Base-by-base conservation (phyloP, 2,888 invertebrate genomes). In the Athalia rosae region DNA sequence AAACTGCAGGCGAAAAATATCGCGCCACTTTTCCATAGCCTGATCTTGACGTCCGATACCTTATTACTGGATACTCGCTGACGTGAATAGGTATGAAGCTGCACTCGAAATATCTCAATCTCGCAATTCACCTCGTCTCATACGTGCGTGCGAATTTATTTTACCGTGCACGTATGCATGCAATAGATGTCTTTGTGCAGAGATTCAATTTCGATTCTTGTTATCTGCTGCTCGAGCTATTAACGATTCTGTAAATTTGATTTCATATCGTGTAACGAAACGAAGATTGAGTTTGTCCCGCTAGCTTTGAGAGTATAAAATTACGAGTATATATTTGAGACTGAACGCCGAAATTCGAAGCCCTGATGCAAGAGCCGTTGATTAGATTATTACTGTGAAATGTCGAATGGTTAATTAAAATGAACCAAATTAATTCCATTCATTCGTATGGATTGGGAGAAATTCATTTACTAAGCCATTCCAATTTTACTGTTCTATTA, bases 31-130 rank as follows among this genome's bases (percentile, higher is more conserved):
- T 48, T 8, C 47, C 48, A 41, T 41, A 56, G 15, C 7, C 69
- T 69, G 69, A 41, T 53, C 41, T 41, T 69, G 69, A 69, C 69
- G 43, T 69, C 28, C 69, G 69, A 69, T 56, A 28, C 41, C 69
- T 56, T 43, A 69, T 69, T 69, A 69, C 53, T 43, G 69, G 69
- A 41, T 53, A 53, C 43, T 53, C 41, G 6, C 53, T 56, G 53
- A 53, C 5, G 61, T 61, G n/a, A n/a, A 28, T 61, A 8, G 13
- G n/a, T n/a, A n/a, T n/a, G n/a, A 4, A 13, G n/a, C 53, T 61
- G 53, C n/a, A 53, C 53, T n/a, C 8, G 8, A 53, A 8, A 53
- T 53, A 11, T 53, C 53, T 53, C 53, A 53, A 53, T 3, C 2
- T 3, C 53, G n/a, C 3, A 3, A 11, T 53, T 53, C 53, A 53